Conservation (phyloP, 2,888 invertebrate genomes). For the Pemphredon lugubris region DNA sequence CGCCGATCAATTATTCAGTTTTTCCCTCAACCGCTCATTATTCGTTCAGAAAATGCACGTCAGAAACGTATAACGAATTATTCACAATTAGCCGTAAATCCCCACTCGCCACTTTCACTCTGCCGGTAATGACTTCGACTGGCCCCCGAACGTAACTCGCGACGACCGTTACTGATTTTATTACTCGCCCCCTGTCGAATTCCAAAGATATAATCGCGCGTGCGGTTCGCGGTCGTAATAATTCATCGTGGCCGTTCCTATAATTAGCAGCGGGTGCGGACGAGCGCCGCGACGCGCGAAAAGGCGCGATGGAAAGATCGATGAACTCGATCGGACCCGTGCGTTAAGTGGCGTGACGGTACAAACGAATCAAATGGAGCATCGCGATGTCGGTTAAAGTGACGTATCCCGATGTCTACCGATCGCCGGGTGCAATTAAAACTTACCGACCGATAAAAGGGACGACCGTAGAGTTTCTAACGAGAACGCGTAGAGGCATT, state of each 20-base stretch:
- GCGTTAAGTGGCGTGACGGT: conserved; percentile 7
- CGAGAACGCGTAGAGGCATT: too few species aligned
- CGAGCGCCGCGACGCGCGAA: conserved; percentile 29
- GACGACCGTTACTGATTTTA: conserved; percentile 4
- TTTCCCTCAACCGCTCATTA: too few species aligned
- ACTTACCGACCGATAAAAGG: too few species aligned
- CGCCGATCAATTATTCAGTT: too few species aligned
- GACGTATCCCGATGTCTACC: neutral
- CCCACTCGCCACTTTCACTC: conserved; percentile 25
- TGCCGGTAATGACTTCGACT: conserved; percentile 8
- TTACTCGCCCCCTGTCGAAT: neutral
- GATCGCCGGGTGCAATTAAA: neutral
- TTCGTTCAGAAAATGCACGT: neutral
- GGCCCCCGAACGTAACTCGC: conserved; percentile 33
- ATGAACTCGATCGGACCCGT: conserved; percentile 32
- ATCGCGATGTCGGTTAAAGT: neutral
- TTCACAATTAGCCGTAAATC: conserved; percentile 6
- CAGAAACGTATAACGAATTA: conserved; percentile 15
- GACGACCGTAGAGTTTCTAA: too few species aligned
- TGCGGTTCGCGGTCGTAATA: conserved; percentile 3
- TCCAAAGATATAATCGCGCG: conserved; percentile 8
- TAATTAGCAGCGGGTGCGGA: conserved; percentile 40
- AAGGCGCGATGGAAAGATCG: conserved; percentile 41
- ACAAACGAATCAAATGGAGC: conserved; percentile 1
- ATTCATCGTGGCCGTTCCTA: conserved; percentile 37